Evolutionary conservation across 2,888 invertebrate genomes (phyloP).

Genomic region (Zele albiditarsus): DNA sequence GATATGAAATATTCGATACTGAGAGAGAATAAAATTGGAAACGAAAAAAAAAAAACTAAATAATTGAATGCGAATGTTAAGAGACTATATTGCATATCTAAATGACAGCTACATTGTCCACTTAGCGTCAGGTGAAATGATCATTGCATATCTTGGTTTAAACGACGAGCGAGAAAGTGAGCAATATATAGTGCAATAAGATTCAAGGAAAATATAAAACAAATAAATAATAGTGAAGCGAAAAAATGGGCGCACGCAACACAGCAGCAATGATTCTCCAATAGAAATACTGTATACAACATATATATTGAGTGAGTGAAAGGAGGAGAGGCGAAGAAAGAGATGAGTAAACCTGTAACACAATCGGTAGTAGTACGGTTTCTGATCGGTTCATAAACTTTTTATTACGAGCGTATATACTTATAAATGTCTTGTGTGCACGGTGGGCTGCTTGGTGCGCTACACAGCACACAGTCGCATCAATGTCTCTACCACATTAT

Average conservation of each 20-base stretch:
- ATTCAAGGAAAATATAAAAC: neutral
- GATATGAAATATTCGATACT: neutral
- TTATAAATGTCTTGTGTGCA: constrained; percentile 33
- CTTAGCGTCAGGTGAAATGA: constrained; percentile 31
- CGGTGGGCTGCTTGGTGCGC: constrained; percentile 23
- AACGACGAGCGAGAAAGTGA: constrained; percentile 11
- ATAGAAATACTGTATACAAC: constrained; percentile 41
- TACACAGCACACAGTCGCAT: neutral
- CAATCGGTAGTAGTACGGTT: constrained; percentile 51
- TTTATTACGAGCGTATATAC: constrained; percentile 45
- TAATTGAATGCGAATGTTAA: constrained; percentile 7
- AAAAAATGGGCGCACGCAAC: neutral
- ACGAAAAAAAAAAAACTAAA: neutral
- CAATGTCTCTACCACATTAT: constrained; percentile 17
- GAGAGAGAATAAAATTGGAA: neutral
- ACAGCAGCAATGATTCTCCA: constrained; percentile 46
- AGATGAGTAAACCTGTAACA: constrained; percentile 45
- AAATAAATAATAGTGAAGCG: neutral
- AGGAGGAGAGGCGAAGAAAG: neutral
- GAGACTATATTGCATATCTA: constrained; percentile 16
- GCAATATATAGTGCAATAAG: constrained; percentile 2
- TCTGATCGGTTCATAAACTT: constrained; percentile 53
- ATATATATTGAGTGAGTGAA: constrained; percentile 5
- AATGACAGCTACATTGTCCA: constrained; percentile 24
- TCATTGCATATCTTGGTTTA: constrained; percentile 4